Base-by-base conservation (phyloP, 2,888 invertebrate species). In the Lasioglossum vierecki region DNA sequence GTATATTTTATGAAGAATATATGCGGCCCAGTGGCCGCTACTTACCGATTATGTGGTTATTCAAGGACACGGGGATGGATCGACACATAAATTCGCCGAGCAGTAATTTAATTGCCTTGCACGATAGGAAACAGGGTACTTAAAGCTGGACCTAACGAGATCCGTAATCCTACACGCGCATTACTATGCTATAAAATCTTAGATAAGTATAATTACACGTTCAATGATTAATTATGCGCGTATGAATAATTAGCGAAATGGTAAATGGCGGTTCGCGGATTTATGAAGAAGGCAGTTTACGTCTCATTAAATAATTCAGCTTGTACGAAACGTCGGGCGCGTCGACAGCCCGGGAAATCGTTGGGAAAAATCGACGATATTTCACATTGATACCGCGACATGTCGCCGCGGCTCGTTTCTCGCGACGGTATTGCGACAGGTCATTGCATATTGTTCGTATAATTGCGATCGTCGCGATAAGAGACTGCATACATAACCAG, bases 211-310 rank as follows among this genome's bases (percentile, higher is more conserved):
- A 72, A 72, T 49, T 72, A 49, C 41, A 22, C 46, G 18, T 46
- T 35, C 46, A 2, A 8, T 57, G 57, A 79, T 79, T 84, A 83
- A 83, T 79, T 77, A 75, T 26, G 26, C 39, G 77, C 60, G 71
- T 46, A 70, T 53, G 80, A 75, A 80, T 74, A 77, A 80, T 77
- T 70, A 75, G n/a, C 53, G 46, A 70, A 53, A 6, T 18, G 53
- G 4, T 22, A 53, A 60, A 9, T 15, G 53, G 4, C 13, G 26
- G 57, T n/a, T 6, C 46, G 13, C 22, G n/a, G 5, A 72, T 53
- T 76, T 76, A 82, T 63, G 49, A 35, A 15, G 46, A 49, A 9
- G 39, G 68, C 22, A 4, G 3, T 68, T 68, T 39, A 68, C 22
- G 22, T 68, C 39, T 41, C 39, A n/a, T 68, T 68, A 68, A 68